Base-by-base conservation (phyloP, 1,140 invertebrate species). In the Apolygus lucorum region DNA sequence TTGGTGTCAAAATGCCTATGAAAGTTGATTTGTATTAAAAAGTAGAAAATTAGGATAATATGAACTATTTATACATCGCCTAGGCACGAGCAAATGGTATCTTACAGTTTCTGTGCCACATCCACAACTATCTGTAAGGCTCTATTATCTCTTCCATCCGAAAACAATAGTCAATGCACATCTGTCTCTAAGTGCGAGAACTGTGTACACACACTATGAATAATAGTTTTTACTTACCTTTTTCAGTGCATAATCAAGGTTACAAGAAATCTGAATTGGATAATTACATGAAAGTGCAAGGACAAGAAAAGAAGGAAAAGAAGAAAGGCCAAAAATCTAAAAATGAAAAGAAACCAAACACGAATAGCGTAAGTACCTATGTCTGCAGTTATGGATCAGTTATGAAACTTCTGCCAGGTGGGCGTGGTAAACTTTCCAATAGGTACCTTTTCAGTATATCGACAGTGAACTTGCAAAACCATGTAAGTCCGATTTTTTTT, bases 371-470 rank as follows among this genome's bases (percentile, higher is more conserved):
- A 25, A 21, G 42, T 68, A 78, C 70, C 79, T 80, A 63, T 25
- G 14, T 63, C 62, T 28, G 34, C 13, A 29, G 25, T 49, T 26
- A 27, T 64, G 70, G 80, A 79, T 77, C 71, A 74, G 82, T 79
- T n/a, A n/a, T n/a, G n/a, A n/a, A n/a, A n/a, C n/a, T n/a, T n/a
- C n/a, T n/a, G n/a, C n/a, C n/a, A n/a, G n/a, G n/a, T n/a, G n/a
- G n/a, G n/a, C n/a, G n/a, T n/a, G n/a, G n/a, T n/a, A n/a, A n/a
- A n/a, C n/a, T n/a, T n/a, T n/a, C n/a, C n/a, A n/a, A n/a, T n/a
- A n/a, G n/a, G n/a, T n/a, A n/a, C n/a, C n/a, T n/a, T n/a, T n/a
- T n/a, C n/a, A n/a, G n/a, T n/a, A n/a, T n/a, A n/a, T n/a, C n/a
- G n/a, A n/a, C n/a, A n/a, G n/a, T n/a, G 34, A 4, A 42, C 34